Evolutionary conservation across 2,113 vertebrate genomes (phyloP).

Genomic region (Pithys albifrons): DNA sequence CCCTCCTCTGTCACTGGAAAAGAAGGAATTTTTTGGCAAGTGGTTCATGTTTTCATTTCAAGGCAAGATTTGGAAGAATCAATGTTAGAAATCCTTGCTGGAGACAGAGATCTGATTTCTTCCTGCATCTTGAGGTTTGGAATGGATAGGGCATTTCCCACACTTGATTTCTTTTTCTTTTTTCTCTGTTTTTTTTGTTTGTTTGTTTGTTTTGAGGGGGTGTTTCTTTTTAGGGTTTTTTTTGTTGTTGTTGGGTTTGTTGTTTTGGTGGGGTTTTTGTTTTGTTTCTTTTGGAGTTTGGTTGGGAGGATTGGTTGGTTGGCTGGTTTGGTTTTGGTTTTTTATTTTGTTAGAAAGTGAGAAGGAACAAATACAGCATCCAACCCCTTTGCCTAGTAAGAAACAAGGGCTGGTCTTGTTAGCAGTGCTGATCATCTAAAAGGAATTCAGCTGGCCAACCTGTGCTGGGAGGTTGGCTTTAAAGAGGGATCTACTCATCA

Average conservation of each 20-base stretch:
- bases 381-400: not conserved
- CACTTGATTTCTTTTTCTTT: not conserved
- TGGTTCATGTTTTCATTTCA: not conserved
- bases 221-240: not conserved
- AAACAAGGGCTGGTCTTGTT: not conserved
- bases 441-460: not conserved
- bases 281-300: not conserved
- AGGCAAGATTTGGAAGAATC: not conserved
- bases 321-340: not conserved
- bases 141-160: not conserved
- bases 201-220: no score
- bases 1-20: not conserved
- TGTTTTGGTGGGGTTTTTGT: not conserved
- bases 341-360: not conserved
- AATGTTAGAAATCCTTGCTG: not conserved
- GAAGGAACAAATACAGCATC: not conserved
- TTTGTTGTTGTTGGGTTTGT: not conserved
- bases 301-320: not conserved
- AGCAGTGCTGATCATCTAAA: not conserved
- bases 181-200: not conserved
- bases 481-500: not conserved
- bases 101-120: not conserved
- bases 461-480: not conserved
- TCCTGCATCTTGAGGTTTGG: not conserved
- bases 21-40: not conserved